phyloP scores from a whole-genome alignment of 2,113 vertebrate genomes.

The Clinocottus analis region DNA sequence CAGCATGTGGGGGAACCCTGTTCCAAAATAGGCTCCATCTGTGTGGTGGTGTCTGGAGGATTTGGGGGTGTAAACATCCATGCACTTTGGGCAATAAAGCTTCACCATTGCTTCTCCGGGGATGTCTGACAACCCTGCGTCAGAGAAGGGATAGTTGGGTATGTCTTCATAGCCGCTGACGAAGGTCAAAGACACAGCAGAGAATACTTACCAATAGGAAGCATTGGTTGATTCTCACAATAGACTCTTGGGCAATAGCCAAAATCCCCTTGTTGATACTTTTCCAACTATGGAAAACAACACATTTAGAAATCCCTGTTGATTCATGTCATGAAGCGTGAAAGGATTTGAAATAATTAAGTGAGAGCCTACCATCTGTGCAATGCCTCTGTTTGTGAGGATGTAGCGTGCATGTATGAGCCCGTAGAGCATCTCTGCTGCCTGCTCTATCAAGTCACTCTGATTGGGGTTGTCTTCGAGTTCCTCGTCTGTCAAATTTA shows the following conservation, averaged over 20 bases:
- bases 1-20: constrained; percentile 95
- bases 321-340: neutral
- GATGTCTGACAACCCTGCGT: constrained; percentile 90
- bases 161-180: neutral
- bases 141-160: neutral
- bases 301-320: neutral
- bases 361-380: constrained; percentile 88
- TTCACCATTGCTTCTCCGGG: constrained; percentile 96
- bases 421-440: constrained; percentile 94
- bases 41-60: constrained; percentile 94
- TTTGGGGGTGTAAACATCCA: constrained; percentile 97
- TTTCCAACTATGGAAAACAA: constrained; percentile 85
- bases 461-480: constrained; percentile 94
- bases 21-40: constrained; percentile 94
- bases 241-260: constrained; percentile 94
- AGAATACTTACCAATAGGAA: constrained; percentile 89
- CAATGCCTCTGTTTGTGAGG: constrained; percentile 94
- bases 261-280: constrained; percentile 95
- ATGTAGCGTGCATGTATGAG: constrained; percentile 95
- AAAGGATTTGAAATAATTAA: constrained; percentile 7
- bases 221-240: constrained; percentile 96
- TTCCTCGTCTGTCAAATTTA: constrained; percentile 86
- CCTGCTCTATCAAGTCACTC: constrained; percentile 94
- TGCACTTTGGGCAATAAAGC: constrained; percentile 95
- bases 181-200: neutral